Percentiles rank a stretch among this genome's conserved stretches.
Evolutionary conservation across 2,113 vertebrate species (phyloP).

Genomic region (Anolis carolinensis): DNA sequence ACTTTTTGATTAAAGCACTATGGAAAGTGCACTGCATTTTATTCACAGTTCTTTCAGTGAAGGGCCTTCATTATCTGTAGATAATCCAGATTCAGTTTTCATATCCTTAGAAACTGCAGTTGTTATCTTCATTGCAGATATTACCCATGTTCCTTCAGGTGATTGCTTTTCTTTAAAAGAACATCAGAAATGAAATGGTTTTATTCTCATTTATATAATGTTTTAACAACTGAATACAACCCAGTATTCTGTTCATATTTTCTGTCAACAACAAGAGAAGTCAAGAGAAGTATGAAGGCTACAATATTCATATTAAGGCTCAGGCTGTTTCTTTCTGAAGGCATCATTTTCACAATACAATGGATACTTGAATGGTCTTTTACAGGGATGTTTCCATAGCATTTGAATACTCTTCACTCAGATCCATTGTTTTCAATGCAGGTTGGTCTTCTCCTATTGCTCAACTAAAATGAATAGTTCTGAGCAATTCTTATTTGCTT

Average conservation of each 20-base stretch:
- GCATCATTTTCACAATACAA: not conserved
- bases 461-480: not conserved
- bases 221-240: not conserved
- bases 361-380: not conserved
- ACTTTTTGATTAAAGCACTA: too few relatives aligned
- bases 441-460: not conserved
- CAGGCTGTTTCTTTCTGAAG: not conserved
- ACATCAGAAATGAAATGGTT: too few relatives aligned
- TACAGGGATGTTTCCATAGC: not conserved
- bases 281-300: not conserved
- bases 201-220: not conserved
- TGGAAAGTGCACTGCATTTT: not conserved
- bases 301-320: not conserved
- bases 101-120: not conserved
- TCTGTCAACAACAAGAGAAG: not conserved
- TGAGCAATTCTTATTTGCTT: not conserved
- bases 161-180: not conserved
- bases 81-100: not conserved
- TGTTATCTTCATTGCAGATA: not conserved
- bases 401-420: not conserved
- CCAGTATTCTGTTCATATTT: not conserved
- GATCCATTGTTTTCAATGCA: not conserved
- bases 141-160: not conserved
- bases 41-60: not conserved
- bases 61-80: not conserved